Base-by-base conservation (phyloP, 2,113 vertebrate species). In the Oreochromis tanganicae region DNA sequence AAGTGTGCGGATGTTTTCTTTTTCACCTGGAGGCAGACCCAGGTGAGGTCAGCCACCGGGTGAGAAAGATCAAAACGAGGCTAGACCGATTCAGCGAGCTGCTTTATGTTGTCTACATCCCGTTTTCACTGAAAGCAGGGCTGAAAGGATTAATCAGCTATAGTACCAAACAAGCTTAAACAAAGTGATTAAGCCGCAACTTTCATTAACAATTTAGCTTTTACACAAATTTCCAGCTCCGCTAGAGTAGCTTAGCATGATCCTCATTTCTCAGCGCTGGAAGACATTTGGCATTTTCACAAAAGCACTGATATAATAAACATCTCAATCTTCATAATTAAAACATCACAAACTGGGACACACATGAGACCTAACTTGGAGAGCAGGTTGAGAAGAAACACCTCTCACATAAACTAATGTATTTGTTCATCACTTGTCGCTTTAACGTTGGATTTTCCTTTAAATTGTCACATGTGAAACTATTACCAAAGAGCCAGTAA, bases 111-210 rank as follows among this genome's bases (percentile, higher is more conserved):
- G 41, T 9, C 43, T 17, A 11, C 24, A 48, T 14, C 63, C 4
- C 12, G 63, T 68, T 68, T 9, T 21, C 36, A 0, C 68, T 0
- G 68, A 75, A 7, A 75, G 24, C 38, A 27, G 21, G 0, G 21
- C 68, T 46, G 68, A 73, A 21, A 46, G n/a, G 38, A 71, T 24
- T 73, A 27, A 32, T 32, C 71, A 8, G 27, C 16, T 52, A 0
- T 1, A 2, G 71, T 7, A 5, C 43, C 43, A 19, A 48, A 75
- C 68, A 5, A 46, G 68, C 41, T 46, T 27, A 48, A 73, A 48
- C 21, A 73, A 17, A 46, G n/a, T 54, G 9, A 55, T 24, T 12
- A 27, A 27, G 17, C 27, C 46, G 11, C 9, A 19, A n/a, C 16
- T 52, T 12, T 50, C 27, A 11, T 32, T 52, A 52, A 52, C 73